Conservation (phyloP, 2,113 vertebrate genomes). For the Mormyrus lacerda region DNA sequence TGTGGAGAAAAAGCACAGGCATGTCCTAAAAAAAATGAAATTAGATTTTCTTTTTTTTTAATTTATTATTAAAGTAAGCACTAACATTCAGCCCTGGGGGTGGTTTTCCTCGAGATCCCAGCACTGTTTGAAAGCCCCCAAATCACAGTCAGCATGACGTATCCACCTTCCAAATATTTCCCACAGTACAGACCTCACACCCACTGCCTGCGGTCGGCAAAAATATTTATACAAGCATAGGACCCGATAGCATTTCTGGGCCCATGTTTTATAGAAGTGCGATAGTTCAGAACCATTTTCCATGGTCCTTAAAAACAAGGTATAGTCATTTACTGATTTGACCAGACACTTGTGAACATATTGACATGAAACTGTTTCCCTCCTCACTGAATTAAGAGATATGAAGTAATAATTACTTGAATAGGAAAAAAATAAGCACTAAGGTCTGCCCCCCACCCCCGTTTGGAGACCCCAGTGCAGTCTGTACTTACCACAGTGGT, state of each 20-base stretch:
- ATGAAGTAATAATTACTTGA: neutral
- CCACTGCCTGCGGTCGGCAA: neutral
- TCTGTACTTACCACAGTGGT: conserved; percentile 32
- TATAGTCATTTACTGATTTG: neutral
- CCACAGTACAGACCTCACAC: conserved; percentile 1
- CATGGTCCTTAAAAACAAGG: neutral
- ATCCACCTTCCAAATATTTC: conserved; percentile 20
- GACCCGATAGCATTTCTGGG: neutral
- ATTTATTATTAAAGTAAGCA: neutral
- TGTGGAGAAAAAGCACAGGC: conserved; percentile 35
- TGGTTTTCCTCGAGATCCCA: neutral
- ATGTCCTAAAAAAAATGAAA: conserved; percentile 54
- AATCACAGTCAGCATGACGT: neutral
- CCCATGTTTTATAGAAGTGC: neutral
- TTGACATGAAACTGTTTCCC: neutral
- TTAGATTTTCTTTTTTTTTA: too few species aligned
- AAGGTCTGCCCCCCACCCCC: neutral
- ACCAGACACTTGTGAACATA: neutral
- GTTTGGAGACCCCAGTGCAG: neutral
- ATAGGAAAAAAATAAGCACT: neutral
- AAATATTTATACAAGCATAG: conserved; percentile 9
- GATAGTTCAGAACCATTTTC: neutral
- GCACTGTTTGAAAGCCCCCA: neutral
- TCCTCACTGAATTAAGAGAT: neutral
- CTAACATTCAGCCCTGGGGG: neutral